Conservation (phyloP, 2,888 invertebrate genomes). For the Sphaeridia pumilis region DNA sequence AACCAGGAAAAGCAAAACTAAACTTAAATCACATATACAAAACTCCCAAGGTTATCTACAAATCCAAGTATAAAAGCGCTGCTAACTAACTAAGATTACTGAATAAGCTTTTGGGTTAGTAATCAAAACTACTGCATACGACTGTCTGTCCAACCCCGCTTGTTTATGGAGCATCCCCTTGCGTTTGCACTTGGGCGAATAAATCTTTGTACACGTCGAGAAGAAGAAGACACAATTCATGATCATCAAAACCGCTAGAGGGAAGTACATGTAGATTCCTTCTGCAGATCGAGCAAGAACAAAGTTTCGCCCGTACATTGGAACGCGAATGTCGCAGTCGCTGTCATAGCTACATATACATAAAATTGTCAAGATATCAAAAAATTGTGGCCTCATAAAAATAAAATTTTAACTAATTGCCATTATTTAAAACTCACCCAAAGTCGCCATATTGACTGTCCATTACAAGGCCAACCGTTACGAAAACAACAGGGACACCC, state of each 20-base stretch:
- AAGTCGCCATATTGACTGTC: neutral
- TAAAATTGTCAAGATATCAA: no score
- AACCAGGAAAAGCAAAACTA: no score
- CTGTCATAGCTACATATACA: neutral
- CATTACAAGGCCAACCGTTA: neutral
- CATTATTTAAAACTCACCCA: no score
- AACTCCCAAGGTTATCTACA: no score
- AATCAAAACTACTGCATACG: neutral
- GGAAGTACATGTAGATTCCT: slow-evolving; percentile 7
- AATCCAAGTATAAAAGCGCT: no score
- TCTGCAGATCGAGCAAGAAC: neutral
- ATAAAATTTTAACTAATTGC: no score
- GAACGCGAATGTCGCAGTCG: slow-evolving; percentile 6
- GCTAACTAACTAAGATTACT: neutral
- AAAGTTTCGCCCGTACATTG: slow-evolving; percentile 5
- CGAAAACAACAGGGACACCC: slow-evolving; percentile 9
- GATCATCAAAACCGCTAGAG: neutral
- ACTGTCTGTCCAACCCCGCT: neutral
- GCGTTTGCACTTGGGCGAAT: neutral
- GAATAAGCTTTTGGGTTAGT: no score
- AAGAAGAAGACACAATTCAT: slow-evolving; percentile 8
- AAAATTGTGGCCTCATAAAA: no score
- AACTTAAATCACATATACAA: no score
- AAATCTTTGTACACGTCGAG: neutral
- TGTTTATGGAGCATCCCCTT: neutral